phyloP scores from a whole-genome alignment of 2,888 invertebrate genomes.

The Nebria salina region DNA sequence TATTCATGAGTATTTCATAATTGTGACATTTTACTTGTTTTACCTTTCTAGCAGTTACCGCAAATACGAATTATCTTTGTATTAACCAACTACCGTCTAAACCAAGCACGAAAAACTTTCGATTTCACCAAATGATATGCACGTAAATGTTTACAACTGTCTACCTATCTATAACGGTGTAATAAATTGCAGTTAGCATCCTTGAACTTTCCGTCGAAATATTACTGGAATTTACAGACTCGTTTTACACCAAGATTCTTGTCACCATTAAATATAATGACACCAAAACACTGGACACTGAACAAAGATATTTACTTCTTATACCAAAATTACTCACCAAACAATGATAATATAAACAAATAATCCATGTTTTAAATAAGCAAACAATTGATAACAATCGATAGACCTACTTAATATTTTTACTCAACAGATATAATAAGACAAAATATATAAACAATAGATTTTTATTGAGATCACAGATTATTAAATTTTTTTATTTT shows the following conservation, averaged over 20 bases:
- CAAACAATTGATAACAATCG: too few species aligned
- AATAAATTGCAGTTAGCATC: constrained; percentile 7
- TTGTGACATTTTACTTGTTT: not conserved
- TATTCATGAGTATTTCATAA: not conserved
- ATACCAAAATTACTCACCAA: not conserved
- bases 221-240: constrained; percentile 7
- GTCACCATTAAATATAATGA: not conserved
- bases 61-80: not conserved
- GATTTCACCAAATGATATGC: not conserved
- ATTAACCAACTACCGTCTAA: not conserved
- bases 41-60: not conserved
- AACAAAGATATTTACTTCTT: not conserved
- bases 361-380: too few species aligned
- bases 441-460: too few species aligned
- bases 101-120: not conserved
- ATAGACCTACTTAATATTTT: too few species aligned
- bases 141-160: not conserved
- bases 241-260: not conserved
- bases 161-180: not conserved
- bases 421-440: too few species aligned
- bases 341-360: too few species aligned
- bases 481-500: too few species aligned
- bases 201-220: constrained; percentile 13
- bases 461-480: too few species aligned
- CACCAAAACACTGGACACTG: not conserved